Evolutionary conservation across 37 sponge, comb jelly and placozoan species (phyloP).

Genomic region (Halisarca cf. caerulea): DNA sequence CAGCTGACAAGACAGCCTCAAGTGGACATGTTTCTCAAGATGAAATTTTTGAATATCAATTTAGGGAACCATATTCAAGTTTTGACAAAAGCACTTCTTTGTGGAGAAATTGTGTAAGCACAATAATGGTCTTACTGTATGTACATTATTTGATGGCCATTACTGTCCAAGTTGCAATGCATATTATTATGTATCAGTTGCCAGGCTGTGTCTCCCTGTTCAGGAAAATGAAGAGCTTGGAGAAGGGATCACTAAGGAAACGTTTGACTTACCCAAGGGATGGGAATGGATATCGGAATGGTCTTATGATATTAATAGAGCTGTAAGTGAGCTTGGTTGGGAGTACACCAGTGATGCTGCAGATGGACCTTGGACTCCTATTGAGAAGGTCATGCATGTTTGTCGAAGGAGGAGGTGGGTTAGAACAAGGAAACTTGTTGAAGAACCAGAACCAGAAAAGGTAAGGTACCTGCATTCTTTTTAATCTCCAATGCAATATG

Average conservation of each 20-base stretch:
- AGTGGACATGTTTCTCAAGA: conserved; percentile 75
- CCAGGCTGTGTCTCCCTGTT: no score
- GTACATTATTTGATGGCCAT: no score
- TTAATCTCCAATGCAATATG: no score
- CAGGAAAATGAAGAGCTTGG: no score
- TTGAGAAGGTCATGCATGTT: conserved; percentile 76
- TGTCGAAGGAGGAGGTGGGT: conserved; percentile 89
- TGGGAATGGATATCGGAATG: conserved; percentile 89
- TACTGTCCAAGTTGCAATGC: no score
- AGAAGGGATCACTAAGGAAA: neutral
- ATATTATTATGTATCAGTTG: no score
- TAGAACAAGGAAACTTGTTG: conserved; percentile 59
- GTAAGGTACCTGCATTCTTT: no score
- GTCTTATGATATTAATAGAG: conserved; percentile 84
- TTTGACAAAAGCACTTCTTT: conserved; percentile 52
- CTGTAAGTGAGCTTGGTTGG: conserved; percentile 90
- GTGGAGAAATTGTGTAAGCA: conserved; percentile 76
- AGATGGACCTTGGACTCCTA: conserved; percentile 55
- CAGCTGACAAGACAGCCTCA: conserved; percentile 71
- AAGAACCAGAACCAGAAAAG: conserved; percentile 39
- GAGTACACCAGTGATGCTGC: conserved; percentile 82
- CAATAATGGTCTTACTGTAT: no score
- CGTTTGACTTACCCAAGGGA: conserved; percentile 56
- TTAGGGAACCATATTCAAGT: conserved; percentile 66
- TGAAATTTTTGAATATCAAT: conserved; percentile 87